Evolutionary conservation across 2,113 vertebrate species (phyloP).

Genomic region (Periophthalmodon schlosseri): DNA sequence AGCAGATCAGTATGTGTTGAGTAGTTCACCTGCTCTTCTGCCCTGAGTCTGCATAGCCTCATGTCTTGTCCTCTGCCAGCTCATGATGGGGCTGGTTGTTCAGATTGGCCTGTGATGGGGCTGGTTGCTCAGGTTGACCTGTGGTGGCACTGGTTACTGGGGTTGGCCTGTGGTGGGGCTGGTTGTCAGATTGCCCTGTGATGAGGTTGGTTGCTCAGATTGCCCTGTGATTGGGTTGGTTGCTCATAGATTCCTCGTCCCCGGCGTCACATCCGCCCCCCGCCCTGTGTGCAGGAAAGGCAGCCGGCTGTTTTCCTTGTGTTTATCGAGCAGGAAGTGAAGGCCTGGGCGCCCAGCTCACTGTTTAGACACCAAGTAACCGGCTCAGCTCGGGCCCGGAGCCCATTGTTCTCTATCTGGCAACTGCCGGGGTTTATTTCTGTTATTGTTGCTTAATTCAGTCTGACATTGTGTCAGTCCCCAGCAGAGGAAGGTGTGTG

Average conservation of each 20-base stretch:
- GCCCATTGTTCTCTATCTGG: constrained; percentile 83
- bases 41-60: constrained; percentile 55
- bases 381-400: constrained; percentile 58
- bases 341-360: constrained; percentile 64
- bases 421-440: constrained; percentile 77
- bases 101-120: constrained; percentile 30
- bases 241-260: constrained; percentile 54
- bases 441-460: constrained; percentile 82
- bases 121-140: background rate
- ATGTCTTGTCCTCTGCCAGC: constrained; percentile 38
- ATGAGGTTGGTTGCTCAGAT: background rate
- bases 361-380: constrained; percentile 79
- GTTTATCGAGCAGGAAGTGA: constrained; percentile 81
- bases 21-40: constrained; percentile 1
- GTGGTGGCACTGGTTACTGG: too few species aligned
- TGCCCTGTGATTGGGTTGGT: too few species aligned
- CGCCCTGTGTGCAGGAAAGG: constrained; percentile 74
- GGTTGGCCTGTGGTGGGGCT: constrained; percentile 28
- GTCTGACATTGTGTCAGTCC: constrained; percentile 77
- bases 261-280: constrained; percentile 50
- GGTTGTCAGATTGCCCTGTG: constrained; percentile 30
- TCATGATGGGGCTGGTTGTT: constrained; percentile 8
- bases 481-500: constrained; percentile 69
- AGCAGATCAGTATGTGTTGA: too few species aligned
- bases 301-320: constrained; percentile 75